Evolutionary conservation across 1,140 invertebrate genomes (phyloP).

Genomic region (Cotesia glomerata): DNA sequence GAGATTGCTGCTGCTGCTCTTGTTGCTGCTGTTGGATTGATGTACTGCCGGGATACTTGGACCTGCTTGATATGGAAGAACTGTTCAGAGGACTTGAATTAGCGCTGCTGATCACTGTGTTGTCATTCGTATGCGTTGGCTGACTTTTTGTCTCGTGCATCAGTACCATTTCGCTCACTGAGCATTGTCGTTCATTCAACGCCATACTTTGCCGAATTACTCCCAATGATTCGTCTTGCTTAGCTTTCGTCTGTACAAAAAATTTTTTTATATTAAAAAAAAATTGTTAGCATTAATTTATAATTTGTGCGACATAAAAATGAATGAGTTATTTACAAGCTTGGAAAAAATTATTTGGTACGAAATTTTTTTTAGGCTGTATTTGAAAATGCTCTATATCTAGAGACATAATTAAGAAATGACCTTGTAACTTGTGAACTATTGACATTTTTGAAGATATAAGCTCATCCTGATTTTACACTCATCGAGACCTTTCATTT

Average conservation of each 20-base stretch:
- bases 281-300: not conserved
- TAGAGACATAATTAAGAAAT: too few relatives aligned
- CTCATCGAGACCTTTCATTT: too few relatives aligned
- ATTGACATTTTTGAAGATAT: too few relatives aligned
- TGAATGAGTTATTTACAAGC: not conserved
- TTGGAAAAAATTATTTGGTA: too few relatives aligned
- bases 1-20: constrained; percentile 17
- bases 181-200: constrained; percentile 55
- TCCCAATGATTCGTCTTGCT: constrained; percentile 48
- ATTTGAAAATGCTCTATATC: too few relatives aligned
- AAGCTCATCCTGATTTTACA: too few relatives aligned
- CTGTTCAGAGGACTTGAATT: constrained; percentile 33
- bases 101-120: constrained; percentile 23
- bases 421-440: too few relatives aligned
- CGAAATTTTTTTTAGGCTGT: too few relatives aligned
- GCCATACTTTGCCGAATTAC: constrained; percentile 56
- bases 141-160: constrained; percentile 58
- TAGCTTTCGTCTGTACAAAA: constrained; percentile 46
- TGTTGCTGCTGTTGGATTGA: constrained; percentile 27
- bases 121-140: constrained; percentile 31
- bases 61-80: constrained; percentile 28
- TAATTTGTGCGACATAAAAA: too few relatives aligned
- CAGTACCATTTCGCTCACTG: constrained; percentile 57
- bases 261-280: not conserved
- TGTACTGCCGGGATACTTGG: constrained; percentile 39